Percentiles rank a stretch among this genome's conserved stretches.
Conservation (phyloP, 2,888 invertebrate genomes). For the Drosophila nr. perissopoda region DNA sequence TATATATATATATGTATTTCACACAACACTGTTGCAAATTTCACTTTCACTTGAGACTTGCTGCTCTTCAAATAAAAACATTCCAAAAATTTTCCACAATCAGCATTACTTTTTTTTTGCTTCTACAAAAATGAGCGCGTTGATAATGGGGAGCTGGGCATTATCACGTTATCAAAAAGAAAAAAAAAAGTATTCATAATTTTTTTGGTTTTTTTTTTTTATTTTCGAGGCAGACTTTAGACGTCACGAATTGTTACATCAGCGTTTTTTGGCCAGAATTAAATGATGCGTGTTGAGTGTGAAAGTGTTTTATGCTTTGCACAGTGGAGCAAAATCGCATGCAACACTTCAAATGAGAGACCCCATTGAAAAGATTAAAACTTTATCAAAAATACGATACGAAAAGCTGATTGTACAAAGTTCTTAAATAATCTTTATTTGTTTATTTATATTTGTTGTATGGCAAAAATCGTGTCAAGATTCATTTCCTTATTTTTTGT, state of each 20-base stretch:
- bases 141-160: constrained; percentile 30
- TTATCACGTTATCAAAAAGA: constrained; percentile 55
- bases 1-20: constrained; percentile 1
- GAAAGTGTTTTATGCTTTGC: constrained; percentile 31
- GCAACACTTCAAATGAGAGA: not conserved
- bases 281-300: constrained; percentile 51
- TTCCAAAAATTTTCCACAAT: constrained; percentile 31
- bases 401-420: not conserved
- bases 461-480: not conserved
- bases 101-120: constrained; percentile 17
- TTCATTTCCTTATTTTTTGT: constrained; percentile 33
- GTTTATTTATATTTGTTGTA: not conserved
- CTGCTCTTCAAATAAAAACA: not conserved
- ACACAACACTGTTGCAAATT: constrained; percentile 2
- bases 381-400: not conserved
- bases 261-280: constrained; percentile 32
- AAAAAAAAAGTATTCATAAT: not conserved
- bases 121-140: constrained; percentile 9
- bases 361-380: not conserved
- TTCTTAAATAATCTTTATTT: not conserved
- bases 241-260: constrained; percentile 61
- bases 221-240: constrained; percentile 21
- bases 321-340: constrained; percentile 44
- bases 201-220: not conserved
- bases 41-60: constrained; percentile 50